Percentiles rank a stretch among this genome's conserved stretches.
Conservation (phyloP, 2,797 vertebrate genomes). For the Stomatorhinus walkeri region DNA sequence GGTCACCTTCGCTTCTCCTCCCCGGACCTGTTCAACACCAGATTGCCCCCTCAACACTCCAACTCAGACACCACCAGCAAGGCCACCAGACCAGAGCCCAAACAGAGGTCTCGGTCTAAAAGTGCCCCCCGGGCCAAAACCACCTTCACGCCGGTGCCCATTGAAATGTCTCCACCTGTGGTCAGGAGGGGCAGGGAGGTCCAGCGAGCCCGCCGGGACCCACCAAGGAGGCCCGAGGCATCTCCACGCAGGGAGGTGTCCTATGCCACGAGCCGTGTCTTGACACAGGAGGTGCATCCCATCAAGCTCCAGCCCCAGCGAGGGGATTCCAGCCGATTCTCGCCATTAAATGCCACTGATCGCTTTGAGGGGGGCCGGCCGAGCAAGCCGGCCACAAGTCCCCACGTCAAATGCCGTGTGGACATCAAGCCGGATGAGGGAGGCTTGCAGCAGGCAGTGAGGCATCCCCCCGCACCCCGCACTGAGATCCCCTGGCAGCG, state of each 20-base stretch:
- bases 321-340: conserved; percentile 60
- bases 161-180: conserved; percentile 60
- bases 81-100: conserved; percentile 58
- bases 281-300: conserved; percentile 91
- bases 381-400: conserved; percentile 60
- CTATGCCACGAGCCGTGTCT: conserved; percentile 59
- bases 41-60: conserved; percentile 53
- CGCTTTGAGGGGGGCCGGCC: conserved; percentile 64
- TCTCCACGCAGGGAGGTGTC: conserved; percentile 57
- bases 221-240: conserved; percentile 53
- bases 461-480: conserved; percentile 54
- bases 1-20: conserved; percentile 65
- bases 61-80: conserved; percentile 56
- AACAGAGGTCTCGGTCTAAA: conserved; percentile 77
- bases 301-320: conserved; percentile 86
- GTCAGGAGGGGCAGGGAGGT: conserved; percentile 63
- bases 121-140: conserved; percentile 74
- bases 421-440: conserved; percentile 90
- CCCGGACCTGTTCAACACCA: conserved; percentile 59
- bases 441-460: conserved; percentile 72
- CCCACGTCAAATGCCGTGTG: conserved; percentile 85
- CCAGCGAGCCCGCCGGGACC: conserved; percentile 54
- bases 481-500: conserved; percentile 66
- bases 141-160: conserved; percentile 70
- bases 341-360: conserved; percentile 77